A percentile compares a stretch with the other conserved stretches of the same genome.
Conservation (phyloP, 2,888 invertebrate genomes). For the Choreutis nemorana region DNA sequence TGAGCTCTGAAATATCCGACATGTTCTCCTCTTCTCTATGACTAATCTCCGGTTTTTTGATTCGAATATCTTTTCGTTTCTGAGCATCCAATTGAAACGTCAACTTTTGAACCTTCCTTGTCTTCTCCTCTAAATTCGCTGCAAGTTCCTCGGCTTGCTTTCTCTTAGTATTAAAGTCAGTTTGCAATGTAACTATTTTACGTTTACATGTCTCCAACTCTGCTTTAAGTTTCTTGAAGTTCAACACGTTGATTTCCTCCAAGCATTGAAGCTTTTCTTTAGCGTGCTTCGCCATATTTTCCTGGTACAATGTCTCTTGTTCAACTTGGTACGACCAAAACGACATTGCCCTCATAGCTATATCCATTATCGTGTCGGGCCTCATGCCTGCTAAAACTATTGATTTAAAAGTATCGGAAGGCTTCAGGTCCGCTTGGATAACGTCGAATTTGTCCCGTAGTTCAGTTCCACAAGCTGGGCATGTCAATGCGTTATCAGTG, state of each 20-base stretch:
- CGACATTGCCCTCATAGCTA: slow-evolving; percentile 62
- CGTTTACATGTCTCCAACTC: slow-evolving; percentile 55
- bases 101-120: slow-evolving; percentile 52
- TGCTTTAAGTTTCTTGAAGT: slow-evolving; percentile 51
- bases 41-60: slow-evolving; percentile 26
- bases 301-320: slow-evolving; percentile 58
- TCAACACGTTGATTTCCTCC: slow-evolving; percentile 51
- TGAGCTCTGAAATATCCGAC: slow-evolving; percentile 50
- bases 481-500: slow-evolving; percentile 45
- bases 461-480: slow-evolving; percentile 59
- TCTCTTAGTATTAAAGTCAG: slow-evolving; percentile 47
- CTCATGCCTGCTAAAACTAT: slow-evolving; percentile 61
- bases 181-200: slow-evolving; percentile 44
- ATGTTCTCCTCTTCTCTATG: slow-evolving; percentile 32
- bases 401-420: slow-evolving; percentile 59
- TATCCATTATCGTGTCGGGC: slow-evolving; percentile 62
- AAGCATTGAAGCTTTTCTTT: slow-evolving; percentile 50
- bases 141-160: slow-evolving; percentile 52
- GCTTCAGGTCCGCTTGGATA: slow-evolving; percentile 58
- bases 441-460: slow-evolving; percentile 60
- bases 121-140: slow-evolving; percentile 47
- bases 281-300: slow-evolving; percentile 50
- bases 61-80: slow-evolving; percentile 43
- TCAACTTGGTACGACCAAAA: slow-evolving; percentile 64
- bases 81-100: slow-evolving; percentile 50